Evolutionary conservation across 2,888 invertebrate genomes (phyloP), one percentile per base, ranked within the genome.

Genomic region (Philonicus albiceps): DNA sequence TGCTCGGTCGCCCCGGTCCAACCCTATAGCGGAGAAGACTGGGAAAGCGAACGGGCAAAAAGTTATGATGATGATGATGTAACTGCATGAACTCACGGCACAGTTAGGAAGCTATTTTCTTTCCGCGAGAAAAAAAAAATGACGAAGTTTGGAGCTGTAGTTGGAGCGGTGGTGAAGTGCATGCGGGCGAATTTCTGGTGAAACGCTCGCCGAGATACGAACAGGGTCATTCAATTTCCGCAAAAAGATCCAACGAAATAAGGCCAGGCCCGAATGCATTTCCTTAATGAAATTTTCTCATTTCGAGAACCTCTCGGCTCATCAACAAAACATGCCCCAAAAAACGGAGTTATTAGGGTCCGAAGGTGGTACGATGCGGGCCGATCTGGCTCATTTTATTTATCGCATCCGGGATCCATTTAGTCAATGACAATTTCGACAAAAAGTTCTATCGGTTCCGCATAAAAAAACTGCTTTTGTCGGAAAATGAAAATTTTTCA

Each of bases 281-380:
- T 84, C 73, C 73, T 73, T 84, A 84, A 84, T 84, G 84, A 73
- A 84, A 84, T 84, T 84, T 84, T 73, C 84, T 84, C 84, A 84
- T 84, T 84, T 43, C 40, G 73, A 55, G 84, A 73, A n/a, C 43
- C 43, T 43, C 73, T 73, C 27, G 3, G 72, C 43, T 84, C 84
- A 84, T 84, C 84, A 84, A 84, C 73, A 73, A 73, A 84, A 84
- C 73, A 73, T 73, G 73, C 43, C 73, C 73, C 73, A 37, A 73
- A 84, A 84, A 72, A 16, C 3, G 31, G 30, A 40, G 22, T 34
- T 72, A 83, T 83, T 72, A 72, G 72, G 40, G 43, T 22, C 34
- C 64, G 55, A 84, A 27, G 27, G 30, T 11, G 11, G 13, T n/a
- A 6, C 43, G 43, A 43, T 8, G 40, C 64, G 34, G 40, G 0